These are phyloP conservation scores for Lucilia sericata DNA, from an alignment of 1,140 invertebrate genomes.

Conservation along the genomic window DNA sequence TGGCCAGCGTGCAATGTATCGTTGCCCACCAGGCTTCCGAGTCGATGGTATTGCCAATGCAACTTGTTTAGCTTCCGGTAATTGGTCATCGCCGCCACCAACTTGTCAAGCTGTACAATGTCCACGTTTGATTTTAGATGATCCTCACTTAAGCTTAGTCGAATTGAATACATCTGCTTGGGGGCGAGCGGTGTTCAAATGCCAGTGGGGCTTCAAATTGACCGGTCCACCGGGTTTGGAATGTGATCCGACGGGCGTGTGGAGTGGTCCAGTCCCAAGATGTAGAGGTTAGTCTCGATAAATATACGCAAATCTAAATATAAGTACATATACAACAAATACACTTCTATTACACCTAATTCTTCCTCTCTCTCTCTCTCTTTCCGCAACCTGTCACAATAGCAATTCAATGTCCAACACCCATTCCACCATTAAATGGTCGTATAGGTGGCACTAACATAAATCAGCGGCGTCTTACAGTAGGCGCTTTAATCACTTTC, in stretches of 20 bases:
- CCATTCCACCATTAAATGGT: constrained; percentile 79
- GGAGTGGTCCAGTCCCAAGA: constrained; percentile 81
- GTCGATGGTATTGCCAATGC: constrained; percentile 77
- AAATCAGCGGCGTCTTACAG: constrained; percentile 72
- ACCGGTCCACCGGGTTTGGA: constrained; percentile 79
- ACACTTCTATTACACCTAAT: background rate
- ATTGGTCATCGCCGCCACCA: constrained; percentile 81
- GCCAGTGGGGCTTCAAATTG: constrained; percentile 84
- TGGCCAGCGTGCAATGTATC: constrained; percentile 73
- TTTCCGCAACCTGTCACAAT: constrained; percentile 51
- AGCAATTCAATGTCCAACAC: constrained; percentile 85
- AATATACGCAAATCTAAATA: background rate
- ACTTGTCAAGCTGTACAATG: constrained; percentile 80
- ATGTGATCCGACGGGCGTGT: constrained; percentile 81
- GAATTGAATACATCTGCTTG: constrained; percentile 72
- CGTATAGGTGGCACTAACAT: constrained; percentile 72
- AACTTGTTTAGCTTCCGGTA: constrained; percentile 82
- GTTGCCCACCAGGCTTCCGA: constrained; percentile 78
- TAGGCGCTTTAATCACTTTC: constrained; percentile 84
- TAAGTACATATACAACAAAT: background rate
- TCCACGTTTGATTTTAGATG: constrained; percentile 73
- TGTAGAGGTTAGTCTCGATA: constrained; percentile 74
- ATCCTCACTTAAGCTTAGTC: constrained; percentile 70
- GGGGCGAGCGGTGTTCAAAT: constrained; percentile 81
- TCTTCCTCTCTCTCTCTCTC: background rate